Evolutionary conservation across 2,888 invertebrate genomes (phyloP), one percentile per base, ranked within the genome.

Genomic region (Nomada goodeniana): DNA sequence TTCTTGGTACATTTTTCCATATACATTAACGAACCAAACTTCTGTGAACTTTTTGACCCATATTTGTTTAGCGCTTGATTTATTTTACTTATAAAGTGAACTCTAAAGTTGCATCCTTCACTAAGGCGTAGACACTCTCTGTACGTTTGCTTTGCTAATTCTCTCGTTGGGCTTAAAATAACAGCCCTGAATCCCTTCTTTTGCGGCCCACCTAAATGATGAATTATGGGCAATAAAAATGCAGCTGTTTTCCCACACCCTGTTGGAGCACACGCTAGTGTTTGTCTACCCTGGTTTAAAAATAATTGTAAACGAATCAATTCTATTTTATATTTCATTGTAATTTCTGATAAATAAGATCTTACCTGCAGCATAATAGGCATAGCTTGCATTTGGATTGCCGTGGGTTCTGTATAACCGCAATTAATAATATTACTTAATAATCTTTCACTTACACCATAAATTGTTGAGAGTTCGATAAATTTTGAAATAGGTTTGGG

Each of bases 161-260:
- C 99, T 86, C 99, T 95, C 0, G 99, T 99, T 9, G 99, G 99
- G 88, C 98, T 97, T 15, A 99, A 95, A 63, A 99, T 96, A 2
- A 99, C 94, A 11, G 98, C 98, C 82, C 99, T 95, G 71, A 98
- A 97, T 0, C 98, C 98, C 29, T 95, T 95, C 68, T 96, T 96
- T 86, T 95, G 94, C 0, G 97, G 97, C 57, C 95, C 95, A 20
- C 95, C 95, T 57, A 99, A 94, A 0, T 96, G 94, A 90, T 98
- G 96, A 50, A 99, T 95, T 13, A 99, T 95, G 0, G 99, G 99
- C 4, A 99, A 93, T 0, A 99, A 95, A 94, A 99, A 99, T 0
- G 99, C 98, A 1, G 98, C 97, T 0, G 99, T 99, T 94, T 99
- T 99, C 11, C 99, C 99, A 0, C 98, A 99, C 1, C 99, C 99